Evolutionary conservation across 2,888 invertebrate genomes (phyloP), one percentile per base, ranked within the genome.

Genomic region (Hirtodrosophila cameraria): DNA sequence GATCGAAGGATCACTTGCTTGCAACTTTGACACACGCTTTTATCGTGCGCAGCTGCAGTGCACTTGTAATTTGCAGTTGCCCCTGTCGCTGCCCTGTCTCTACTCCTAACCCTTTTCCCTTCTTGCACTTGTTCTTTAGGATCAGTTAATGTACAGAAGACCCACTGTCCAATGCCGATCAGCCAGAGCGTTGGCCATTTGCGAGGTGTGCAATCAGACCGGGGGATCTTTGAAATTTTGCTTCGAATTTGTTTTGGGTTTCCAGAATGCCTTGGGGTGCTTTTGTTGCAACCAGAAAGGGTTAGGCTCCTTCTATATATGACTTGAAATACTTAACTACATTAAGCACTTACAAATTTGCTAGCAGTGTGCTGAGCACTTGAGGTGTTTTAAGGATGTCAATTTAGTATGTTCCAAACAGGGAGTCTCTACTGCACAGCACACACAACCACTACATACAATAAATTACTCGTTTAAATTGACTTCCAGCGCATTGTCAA

Each of bases 201-300:
- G 39, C 9, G 30, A 75, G 70, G 84, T 86, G 78, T 73, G 73
- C 69, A 86, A 86, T 84, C 88, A 79, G 38, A 25, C 41, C 45
- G 48, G 38, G 50, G 63, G 73, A 87, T 88, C 86, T 62, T 54
- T 69, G 52, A 61, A 52, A 65, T 53, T 59, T 68, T 30, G 35
- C 38, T n/a, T n/a, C n/a, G 54, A 67, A 53, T 49, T 53, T 45
- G 23, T 41, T 49, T 48, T 66, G 31, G 13, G 11, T 9, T 38
- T 2, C 15, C n/a, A n/a, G 13, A 30, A 8, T 7, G 25, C 39
- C 39, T 36, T 15, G 12, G 20, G 25, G 25, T 39, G 11, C n/a
- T n/a, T n/a, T n/a, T n/a, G 7, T 13, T 23, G 16, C 12, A 12
- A 3, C 3, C 13, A 28, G 33, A 8, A 45, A 66, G 41, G 59